Base-by-base conservation (phyloP, 2,888 invertebrate genomes). In the Agrypnus murinus region DNA sequence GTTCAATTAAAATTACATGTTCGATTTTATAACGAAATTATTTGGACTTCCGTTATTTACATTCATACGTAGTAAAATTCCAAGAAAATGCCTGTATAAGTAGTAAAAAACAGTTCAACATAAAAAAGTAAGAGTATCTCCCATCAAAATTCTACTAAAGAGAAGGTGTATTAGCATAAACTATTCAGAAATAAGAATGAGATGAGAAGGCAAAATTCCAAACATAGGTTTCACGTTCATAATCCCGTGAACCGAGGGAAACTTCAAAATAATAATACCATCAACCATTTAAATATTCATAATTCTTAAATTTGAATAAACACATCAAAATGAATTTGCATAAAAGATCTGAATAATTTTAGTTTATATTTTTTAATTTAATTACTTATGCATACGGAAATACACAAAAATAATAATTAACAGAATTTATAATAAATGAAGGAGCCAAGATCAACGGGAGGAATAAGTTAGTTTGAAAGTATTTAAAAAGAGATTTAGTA, bases 401-500 rank as follows among this genome's bases (percentile, higher is more conserved):
- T 53, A 14, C 15, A 34, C 53, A 53, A 53, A 53, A 53, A 53
- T 53, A 53, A 53, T 53, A 53, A 53, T 53, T 34, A 36, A 19
- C n/a, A 1, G 32, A 36, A 34, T 17, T 34, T 36, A 19, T n/a
- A 17, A 17, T 55, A 36, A 36, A 55, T 55, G 17, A 25, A 34
- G 36, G 3, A 32, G 55, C 17, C 25, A 12, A 46, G 32, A 8
- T 14, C 14, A 14, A 32, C 6, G 36, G 55, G 55, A 55, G 50
- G 50, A 50, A 50, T 15, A 46, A 19, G 19, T 50, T 50, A 25
- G 31, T 50, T 25, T 9, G 32, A 31, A 31, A 34, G 50, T 32
- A 50, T 66, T 66, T 66, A 66, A 66, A 66, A 66, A 66, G 36
- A 59, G 48, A 66, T 66, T 66, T 66, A 66, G 66, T 31, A 31